Percentiles rank a stretch among this genome's conserved stretches.
These are phyloP conservation scores for Prionchulus punctatus DNA, from an alignment of 2,888 invertebrate species.

Conservation along the genomic window DNA sequence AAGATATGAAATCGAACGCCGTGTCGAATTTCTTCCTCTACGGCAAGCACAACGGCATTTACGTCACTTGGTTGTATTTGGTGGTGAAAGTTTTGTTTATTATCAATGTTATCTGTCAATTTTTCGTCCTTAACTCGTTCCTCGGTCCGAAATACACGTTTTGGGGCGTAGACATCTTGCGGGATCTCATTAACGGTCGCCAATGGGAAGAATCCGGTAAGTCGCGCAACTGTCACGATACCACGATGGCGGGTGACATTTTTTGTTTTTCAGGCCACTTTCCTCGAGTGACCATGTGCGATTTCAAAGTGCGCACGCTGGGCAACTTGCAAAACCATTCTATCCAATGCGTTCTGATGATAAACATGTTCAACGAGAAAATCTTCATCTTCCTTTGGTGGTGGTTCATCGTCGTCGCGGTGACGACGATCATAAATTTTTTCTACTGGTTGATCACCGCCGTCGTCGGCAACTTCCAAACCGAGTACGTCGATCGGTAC, in stretches of 20 bases:
- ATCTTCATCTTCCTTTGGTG: slow-evolving; percentile 39
- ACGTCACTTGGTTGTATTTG: slow-evolving; percentile 28
- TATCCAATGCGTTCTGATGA: slow-evolving; percentile 29
- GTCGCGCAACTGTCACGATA: no score
- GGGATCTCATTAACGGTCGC: slow-evolving; percentile 24
- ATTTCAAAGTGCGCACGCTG: slow-evolving; percentile 31
- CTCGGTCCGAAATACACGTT: slow-evolving; percentile 29
- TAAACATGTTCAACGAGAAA: slow-evolving; percentile 33
- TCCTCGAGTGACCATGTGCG: slow-evolving; percentile 10
- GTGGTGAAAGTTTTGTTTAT: slow-evolving; percentile 27
- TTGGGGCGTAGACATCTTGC: slow-evolving; percentile 31
- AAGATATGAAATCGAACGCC: slow-evolving; percentile 33
- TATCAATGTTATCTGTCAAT: slow-evolving; percentile 27
- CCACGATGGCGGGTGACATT: no score
- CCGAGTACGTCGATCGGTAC: not conserved
- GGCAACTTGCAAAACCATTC: slow-evolving; percentile 30
- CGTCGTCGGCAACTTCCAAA: not conserved
- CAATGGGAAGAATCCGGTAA: slow-evolving; percentile 30
- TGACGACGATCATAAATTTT: slow-evolving; percentile 36
- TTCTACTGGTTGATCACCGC: slow-evolving; percentile 32
- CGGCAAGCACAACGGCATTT: slow-evolving; percentile 26
- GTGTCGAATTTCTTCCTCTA: slow-evolving; percentile 23
- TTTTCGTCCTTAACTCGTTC: slow-evolving; percentile 32
- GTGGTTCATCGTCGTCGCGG: slow-evolving; percentile 38
- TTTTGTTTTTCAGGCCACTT: slow-evolving; percentile 10